phyloP scores from a whole-genome alignment of 2,113 vertebrate genomes.

The Natator depressus region DNA sequence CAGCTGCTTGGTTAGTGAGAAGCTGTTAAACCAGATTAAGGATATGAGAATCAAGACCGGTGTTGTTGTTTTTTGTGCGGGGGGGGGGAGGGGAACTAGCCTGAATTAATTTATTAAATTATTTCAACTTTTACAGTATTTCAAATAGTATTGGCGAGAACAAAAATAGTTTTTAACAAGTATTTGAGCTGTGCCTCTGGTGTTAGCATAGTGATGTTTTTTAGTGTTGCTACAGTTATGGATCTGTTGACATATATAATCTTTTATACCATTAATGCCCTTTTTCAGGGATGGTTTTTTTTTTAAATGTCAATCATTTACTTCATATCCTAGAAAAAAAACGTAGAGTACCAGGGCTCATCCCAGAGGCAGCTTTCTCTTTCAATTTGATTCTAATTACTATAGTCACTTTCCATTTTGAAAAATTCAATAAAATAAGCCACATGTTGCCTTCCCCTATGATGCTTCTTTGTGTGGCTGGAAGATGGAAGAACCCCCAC shows the following conservation, averaged over 20 bases:
- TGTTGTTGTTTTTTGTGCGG: too few species aligned
- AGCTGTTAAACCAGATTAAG: neutral
- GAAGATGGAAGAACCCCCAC: neutral
- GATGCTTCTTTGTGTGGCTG: neutral
- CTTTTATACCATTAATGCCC: neutral
- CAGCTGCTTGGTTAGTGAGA: neutral
- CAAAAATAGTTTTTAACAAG: neutral
- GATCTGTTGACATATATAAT: constrained; percentile 30
- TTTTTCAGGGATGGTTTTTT: constrained; percentile 16
- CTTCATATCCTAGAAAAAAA: constrained; percentile 60
- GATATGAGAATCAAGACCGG: neutral
- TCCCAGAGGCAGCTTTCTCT: constrained; percentile 18
- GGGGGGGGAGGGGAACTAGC: neutral
- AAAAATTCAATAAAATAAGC: neutral
- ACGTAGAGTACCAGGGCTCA: constrained; percentile 22
- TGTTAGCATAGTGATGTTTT: neutral
- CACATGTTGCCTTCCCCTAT: accelerated
- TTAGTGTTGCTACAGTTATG: constrained; percentile 17
- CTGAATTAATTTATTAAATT: neutral
- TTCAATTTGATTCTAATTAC: constrained; percentile 40
- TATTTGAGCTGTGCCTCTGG: constrained; percentile 22
- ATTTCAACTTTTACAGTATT: neutral
- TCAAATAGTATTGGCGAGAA: neutral
- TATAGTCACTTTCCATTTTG: neutral
- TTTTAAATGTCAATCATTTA: constrained; percentile 23